Evolutionary conservation across 2,888 invertebrate species (phyloP).

Genomic region (Ptycholaimellus sp.): DNA sequence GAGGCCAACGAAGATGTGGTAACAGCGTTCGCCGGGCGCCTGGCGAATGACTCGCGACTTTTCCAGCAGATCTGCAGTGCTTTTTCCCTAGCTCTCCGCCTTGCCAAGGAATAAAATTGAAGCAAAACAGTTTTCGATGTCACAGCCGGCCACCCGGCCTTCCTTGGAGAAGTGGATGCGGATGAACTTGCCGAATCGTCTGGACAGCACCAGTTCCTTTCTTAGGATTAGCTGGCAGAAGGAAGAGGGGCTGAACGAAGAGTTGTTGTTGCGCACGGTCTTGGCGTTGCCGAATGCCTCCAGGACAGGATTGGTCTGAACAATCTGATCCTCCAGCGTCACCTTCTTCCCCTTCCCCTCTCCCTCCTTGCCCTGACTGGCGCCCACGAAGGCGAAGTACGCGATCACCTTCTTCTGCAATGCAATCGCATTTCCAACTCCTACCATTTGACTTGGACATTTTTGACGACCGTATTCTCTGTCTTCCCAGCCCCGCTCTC

Average conservation of each 20-base stretch:
- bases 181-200: conserved; percentile 82
- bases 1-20: conserved; percentile 99
- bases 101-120: conserved; percentile 49
- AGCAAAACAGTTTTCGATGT: conserved; percentile 76
- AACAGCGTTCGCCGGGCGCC: conserved; percentile 64
- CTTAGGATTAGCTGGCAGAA: no score
- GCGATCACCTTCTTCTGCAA: conserved; percentile 99
- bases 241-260: no score
- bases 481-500: conserved; percentile 99
- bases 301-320: conserved; percentile 95
- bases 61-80: conserved; percentile 82
- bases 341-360: conserved; percentile 36
- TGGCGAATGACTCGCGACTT: conserved; percentile 99
- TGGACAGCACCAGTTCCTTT: no score
- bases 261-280: conserved; percentile 99
- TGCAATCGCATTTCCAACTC: no score
- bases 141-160: conserved; percentile 98
- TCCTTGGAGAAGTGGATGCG: conserved; percentile 97
- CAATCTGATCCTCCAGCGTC: conserved; percentile 95
- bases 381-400: conserved; percentile 56
- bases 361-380: conserved; percentile 11
- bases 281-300: conserved; percentile 98
- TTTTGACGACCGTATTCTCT: conserved; percentile 79
- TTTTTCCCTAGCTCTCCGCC: conserved; percentile 96
- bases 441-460: no score